Conservation (phyloP, 2,113 vertebrate species). For the Vulpes vulpes region DNA sequence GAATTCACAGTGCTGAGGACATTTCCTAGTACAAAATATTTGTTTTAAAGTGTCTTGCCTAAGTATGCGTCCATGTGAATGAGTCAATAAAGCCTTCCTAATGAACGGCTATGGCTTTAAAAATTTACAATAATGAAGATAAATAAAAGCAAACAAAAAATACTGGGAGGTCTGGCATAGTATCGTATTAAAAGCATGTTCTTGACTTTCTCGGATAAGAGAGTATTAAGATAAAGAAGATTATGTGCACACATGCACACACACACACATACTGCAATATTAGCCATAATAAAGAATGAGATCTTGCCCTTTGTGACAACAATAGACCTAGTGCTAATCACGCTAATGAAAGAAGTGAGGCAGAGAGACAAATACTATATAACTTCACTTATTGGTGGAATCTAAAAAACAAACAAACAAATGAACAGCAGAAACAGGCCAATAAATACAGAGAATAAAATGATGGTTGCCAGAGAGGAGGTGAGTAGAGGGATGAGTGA, state of each 20-base stretch:
- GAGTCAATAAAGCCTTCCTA: neutral
- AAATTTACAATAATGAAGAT: neutral
- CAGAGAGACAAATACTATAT: neutral
- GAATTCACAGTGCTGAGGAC: neutral
- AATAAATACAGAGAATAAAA: neutral
- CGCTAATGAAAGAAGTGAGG: neutral
- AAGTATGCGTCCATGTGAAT: neutral
- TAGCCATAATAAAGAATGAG: neutral
- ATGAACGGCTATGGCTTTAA: neutral
- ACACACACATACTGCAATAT: neutral
- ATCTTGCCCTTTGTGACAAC: neutral
- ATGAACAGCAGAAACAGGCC: neutral
- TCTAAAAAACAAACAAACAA: neutral
- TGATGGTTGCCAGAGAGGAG: neutral
- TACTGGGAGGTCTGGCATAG: neutral
- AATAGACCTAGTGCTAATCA: neutral
- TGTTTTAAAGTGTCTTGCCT: neutral
- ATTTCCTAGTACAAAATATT: neutral
- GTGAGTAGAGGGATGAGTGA: neutral
- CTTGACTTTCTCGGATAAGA: neutral
- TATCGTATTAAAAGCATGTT: neutral
- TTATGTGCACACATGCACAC: neutral
- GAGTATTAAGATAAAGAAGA: neutral
- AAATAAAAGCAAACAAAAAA: neutral
- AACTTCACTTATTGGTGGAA: neutral